phyloP scores from a whole-genome alignment of 2,888 invertebrate genomes.

The Drosophila stalkeri region DNA sequence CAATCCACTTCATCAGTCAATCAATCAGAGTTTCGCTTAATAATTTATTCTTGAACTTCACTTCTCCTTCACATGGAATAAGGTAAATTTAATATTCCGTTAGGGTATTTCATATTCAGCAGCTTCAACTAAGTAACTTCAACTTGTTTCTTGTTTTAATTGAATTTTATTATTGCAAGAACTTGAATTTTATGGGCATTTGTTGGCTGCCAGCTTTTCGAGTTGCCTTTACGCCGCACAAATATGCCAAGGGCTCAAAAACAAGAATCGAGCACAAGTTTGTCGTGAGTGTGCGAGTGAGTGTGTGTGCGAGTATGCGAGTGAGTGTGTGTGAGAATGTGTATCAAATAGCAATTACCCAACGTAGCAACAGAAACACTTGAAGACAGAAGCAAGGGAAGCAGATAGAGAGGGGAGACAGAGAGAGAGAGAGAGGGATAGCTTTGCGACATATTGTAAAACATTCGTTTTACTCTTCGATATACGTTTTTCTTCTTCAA shows the following conservation, averaged over 20 bases:
- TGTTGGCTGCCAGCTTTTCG: slow-evolving; percentile 26
- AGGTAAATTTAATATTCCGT: neutral
- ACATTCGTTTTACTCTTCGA: neutral
- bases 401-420: neutral
- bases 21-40: neutral
- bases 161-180: slow-evolving; percentile 46
- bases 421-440: neutral
- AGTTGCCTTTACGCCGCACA: slow-evolving; percentile 25
- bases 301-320: neutral
- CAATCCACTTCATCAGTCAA: neutral
- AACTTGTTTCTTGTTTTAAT: slow-evolving; percentile 26
- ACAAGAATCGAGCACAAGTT: slow-evolving; percentile 6
- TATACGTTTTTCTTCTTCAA: slow-evolving; percentile 17
- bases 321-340: slow-evolving; percentile 7
- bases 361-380: slow-evolving; percentile 22
- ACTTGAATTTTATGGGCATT: slow-evolving; percentile 38
- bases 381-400: neutral
- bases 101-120: slow-evolving; percentile 10
- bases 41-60: too few relatives aligned
- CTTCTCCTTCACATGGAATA: neutral
- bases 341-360: slow-evolving; percentile 53
- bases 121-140: neutral
- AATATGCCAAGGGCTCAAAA: slow-evolving; percentile 33
- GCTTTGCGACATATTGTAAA: slow-evolving; percentile 15
- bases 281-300: neutral